phyloP scores from a whole-genome alignment of 2,797 vertebrate species.

The Hippopotamyrus pictus region DNA sequence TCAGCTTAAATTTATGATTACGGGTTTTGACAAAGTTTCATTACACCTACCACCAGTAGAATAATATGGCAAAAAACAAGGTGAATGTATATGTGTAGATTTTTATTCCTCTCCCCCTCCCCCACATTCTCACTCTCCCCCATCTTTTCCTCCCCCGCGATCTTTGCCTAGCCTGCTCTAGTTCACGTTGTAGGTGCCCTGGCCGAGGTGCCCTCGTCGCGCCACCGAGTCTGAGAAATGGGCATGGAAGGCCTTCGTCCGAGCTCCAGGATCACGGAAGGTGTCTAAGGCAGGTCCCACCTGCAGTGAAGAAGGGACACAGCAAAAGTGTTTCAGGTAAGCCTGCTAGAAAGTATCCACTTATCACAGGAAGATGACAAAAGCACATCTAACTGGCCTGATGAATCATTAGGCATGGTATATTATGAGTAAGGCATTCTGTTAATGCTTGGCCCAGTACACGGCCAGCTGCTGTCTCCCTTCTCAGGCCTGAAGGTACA shows the following conservation, averaged over 20 bases:
- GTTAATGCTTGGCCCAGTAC: background rate
- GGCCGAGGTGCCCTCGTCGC: constrained; percentile 44
- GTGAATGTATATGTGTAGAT: background rate
- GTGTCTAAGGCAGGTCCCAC: constrained; percentile 69
- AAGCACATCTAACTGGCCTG: background rate
- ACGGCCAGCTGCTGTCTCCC: background rate
- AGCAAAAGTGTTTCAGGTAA: background rate
- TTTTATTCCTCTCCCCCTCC: background rate
- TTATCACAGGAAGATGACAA: background rate
- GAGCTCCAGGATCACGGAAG: constrained; percentile 57
- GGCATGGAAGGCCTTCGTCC: constrained; percentile 51
- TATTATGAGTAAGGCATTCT: background rate
- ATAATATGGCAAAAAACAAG: background rate
- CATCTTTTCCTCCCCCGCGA: background rate
- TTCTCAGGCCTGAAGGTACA: background rate
- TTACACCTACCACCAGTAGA: background rate
- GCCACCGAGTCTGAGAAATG: constrained; percentile 48
- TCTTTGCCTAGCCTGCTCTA: constrained; percentile 25
- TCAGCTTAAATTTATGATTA: background rate
- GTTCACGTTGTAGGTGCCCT: constrained; percentile 46
- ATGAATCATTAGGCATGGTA: background rate
- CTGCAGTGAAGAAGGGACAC: constrained; percentile 45
- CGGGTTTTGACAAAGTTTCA: background rate
- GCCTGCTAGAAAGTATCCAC: background rate
- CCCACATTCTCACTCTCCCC: background rate